Percentiles rank a stretch among this genome's conserved stretches.
phyloP scores from a whole-genome alignment of 2,888 invertebrate species.

The Nudaria mundana region DNA sequence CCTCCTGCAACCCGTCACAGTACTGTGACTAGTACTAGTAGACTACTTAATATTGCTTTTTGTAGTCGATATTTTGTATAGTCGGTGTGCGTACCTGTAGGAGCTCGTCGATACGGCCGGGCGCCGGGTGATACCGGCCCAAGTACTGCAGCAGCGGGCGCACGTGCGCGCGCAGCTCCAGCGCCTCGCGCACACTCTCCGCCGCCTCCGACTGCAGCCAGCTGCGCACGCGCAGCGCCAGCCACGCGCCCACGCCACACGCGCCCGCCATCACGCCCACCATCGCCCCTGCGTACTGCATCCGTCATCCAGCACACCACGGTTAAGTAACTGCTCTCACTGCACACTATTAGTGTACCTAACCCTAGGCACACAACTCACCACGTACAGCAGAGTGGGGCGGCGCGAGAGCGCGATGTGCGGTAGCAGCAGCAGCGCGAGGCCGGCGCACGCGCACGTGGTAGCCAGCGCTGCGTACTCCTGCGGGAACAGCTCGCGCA shows the following conservation, averaged over 20 bases:
- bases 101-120: conserved; percentile 35
- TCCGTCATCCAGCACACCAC: background rate
- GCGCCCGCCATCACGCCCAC: conserved; percentile 28
- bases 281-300: conserved; percentile 41
- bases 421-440: conserved; percentile 41
- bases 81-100: too few species aligned
- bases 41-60: too few species aligned
- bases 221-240: conserved; percentile 32
- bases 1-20: conserved; percentile 41
- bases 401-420: conserved; percentile 38
- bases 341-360: too few species aligned
- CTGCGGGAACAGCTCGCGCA: conserved; percentile 47
- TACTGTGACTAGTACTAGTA: background rate
- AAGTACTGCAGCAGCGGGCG: conserved; percentile 40
- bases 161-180: conserved; percentile 40
- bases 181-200: conserved; percentile 37
- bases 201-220: conserved; percentile 35
- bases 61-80: too few species aligned
- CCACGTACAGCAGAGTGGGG: conserved; percentile 28
- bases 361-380: too few species aligned
- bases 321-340: too few species aligned
- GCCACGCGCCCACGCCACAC: conserved; percentile 37
- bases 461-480: conserved; percentile 42
- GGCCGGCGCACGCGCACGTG: conserved; percentile 32
- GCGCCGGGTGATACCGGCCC: conserved; percentile 42